Evolutionary conservation across 2,797 vertebrate genomes (phyloP).

Genomic region (Acanthurus leucopareius): DNA sequence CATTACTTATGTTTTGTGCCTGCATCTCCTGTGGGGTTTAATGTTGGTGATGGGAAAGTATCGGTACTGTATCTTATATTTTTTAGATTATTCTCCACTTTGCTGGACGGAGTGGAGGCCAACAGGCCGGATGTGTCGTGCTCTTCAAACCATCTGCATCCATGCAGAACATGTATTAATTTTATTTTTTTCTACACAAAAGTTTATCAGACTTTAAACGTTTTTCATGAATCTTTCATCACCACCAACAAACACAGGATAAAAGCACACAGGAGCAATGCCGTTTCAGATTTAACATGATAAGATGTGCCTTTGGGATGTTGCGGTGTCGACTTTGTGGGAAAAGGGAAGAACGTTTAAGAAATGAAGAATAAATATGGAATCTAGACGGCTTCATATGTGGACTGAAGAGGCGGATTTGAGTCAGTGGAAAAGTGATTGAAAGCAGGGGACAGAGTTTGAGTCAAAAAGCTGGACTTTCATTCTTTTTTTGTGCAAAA

Average conservation of each 20-base stretch:
- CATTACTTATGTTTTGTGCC: slow-evolving; percentile 39
- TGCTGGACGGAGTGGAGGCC: slow-evolving; percentile 76
- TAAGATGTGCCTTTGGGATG: slow-evolving; percentile 40
- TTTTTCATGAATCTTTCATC: neutral
- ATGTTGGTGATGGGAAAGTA: slow-evolving; percentile 38
- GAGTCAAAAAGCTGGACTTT: slow-evolving; percentile 3
- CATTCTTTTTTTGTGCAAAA: neutral
- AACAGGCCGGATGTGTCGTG: slow-evolving; percentile 7
- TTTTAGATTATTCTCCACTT: slow-evolving; percentile 49
- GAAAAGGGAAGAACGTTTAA: slow-evolving; percentile 22
- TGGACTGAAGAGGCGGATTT: neutral
- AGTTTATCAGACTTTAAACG: slow-evolving; percentile 3
- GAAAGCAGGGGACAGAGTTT: slow-evolving; percentile 2
- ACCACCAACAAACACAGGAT: slow-evolving; percentile 3
- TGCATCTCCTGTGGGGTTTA: slow-evolving; percentile 26
- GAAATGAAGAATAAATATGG: slow-evolving; percentile 1
- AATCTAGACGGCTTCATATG: neutral
- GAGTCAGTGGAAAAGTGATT: neutral
- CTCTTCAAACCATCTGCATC: slow-evolving; percentile 18
- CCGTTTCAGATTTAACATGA: slow-evolving; percentile 21
- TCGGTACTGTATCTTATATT: slow-evolving; percentile 4
- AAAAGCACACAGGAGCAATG: slow-evolving; percentile 50
- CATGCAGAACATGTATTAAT: neutral
- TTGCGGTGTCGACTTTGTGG: neutral
- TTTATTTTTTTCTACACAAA: slow-evolving; percentile 8